Base-by-base conservation (phyloP, 2,113 vertebrate genomes). In the Mobula birostris region DNA sequence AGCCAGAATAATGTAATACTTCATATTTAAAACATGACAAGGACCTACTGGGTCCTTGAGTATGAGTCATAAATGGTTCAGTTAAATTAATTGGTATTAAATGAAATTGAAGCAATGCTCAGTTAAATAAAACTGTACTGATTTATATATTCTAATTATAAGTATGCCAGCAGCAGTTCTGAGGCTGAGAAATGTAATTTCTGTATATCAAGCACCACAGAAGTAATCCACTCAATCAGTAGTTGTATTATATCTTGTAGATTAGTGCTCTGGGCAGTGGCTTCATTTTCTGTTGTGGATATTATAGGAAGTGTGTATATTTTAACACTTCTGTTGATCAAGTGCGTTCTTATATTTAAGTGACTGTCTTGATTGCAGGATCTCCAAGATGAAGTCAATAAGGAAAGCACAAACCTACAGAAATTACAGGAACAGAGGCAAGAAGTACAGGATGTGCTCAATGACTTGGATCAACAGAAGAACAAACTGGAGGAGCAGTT, bases 331-430 rank as follows among this genome's bases (percentile, higher is more conserved):
- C 66, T 32, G 14, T 66, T 90, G 14, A 66, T 68, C n/a, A 32
- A 66, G 15, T 66, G 5, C 66, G 14, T 90, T 66, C 66, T 90
- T 63, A 32, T 36, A 40, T 32, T 48, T 72, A 48, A 21, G 27
- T 56, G 17, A 74, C 27, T 48, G 40, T 72, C 56, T 76, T 74
- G 94, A 94, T 91, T 94, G 94, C 94, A 99, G 99, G 99, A 99
- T 95, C 97, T 99, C 94, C 99, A 99, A 95, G 98, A 98, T 96
- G 99, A 98, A 96, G 98, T 99, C 76, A 97, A 98, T 21, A 97
- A 96, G 95, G 98, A 99, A 95, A 98, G 96, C 77, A 97, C 94
- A 95, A 98, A 97, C 79, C 96, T 99, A 91, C 98, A 98, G 95
- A 97, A 96, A 94, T 97, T 99, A 24, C 98, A 99, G 96, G 94